phyloP scores from a whole-genome alignment of 2,888 invertebrate species.

The Tholera decimalis region DNA sequence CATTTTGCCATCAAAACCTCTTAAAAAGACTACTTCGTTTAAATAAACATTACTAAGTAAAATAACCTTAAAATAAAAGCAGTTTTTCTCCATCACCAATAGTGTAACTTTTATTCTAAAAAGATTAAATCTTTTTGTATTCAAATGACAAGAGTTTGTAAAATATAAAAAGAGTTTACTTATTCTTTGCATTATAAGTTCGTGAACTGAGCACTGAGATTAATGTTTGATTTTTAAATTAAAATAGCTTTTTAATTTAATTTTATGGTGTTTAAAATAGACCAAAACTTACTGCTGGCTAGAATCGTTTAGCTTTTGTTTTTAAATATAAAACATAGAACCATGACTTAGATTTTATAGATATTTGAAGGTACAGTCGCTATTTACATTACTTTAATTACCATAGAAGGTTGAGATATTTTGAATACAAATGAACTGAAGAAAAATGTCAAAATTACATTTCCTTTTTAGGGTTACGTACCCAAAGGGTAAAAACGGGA shows the following conservation, averaged over 20 bases:
- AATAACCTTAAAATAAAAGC: slow-evolving; percentile 11
- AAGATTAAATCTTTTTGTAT: slow-evolving; percentile 18
- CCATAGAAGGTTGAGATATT: slow-evolving; percentile 14
- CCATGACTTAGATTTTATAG: slow-evolving; percentile 62
- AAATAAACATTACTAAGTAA: not conserved
- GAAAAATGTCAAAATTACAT: no score
- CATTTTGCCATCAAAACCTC: not conserved
- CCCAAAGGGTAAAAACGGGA: no score
- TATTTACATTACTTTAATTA: slow-evolving; percentile 41
- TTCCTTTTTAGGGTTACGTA: no score
- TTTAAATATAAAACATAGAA: slow-evolving; percentile 57
- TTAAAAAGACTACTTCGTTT: not conserved
- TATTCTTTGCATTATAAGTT: slow-evolving; percentile 15
- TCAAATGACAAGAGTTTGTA: not conserved
- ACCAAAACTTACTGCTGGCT: slow-evolving; percentile 54
- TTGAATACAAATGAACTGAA: no score
- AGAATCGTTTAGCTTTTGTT: slow-evolving; percentile 50
- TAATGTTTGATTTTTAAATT: slow-evolving; percentile 40
- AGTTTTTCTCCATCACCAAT: not conserved
- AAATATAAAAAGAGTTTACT: slow-evolving; percentile 11
- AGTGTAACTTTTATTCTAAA: not conserved
- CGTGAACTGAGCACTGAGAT: slow-evolving; percentile 54
- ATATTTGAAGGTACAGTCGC: slow-evolving; percentile 45
- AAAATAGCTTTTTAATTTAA: slow-evolving; percentile 24
- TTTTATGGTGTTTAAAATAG: slow-evolving; percentile 49